Conservation (phyloP, 2,113 vertebrate species). For the Falco punctatus region DNA sequence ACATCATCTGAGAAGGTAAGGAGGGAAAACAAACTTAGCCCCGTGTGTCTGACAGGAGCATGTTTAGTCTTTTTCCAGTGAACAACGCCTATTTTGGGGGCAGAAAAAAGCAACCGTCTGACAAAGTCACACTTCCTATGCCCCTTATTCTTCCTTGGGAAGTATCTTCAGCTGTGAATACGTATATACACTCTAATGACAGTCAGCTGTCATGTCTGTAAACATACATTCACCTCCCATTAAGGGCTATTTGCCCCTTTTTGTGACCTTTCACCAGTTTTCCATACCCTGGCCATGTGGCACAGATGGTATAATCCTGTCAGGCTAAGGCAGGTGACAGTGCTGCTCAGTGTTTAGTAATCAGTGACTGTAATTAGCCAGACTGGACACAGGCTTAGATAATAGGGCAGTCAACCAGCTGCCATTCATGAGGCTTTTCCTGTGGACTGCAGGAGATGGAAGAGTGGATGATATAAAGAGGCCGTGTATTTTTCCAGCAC, state of each 20-base stretch:
- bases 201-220: conserved; percentile 80
- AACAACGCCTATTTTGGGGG: not conserved
- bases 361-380: conserved; percentile 91
- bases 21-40: not conserved
- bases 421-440: conserved; percentile 78
- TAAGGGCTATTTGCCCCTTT: conserved; percentile 75
- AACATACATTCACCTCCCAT: conserved; percentile 79
- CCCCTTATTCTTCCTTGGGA: conserved; percentile 48
- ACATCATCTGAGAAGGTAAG: not conserved
- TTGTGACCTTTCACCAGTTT: conserved; percentile 76
- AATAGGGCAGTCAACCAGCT: conserved; percentile 87
- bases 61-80: not conserved
- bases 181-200: conserved; percentile 54
- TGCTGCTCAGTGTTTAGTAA: conserved; percentile 82
- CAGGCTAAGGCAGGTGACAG: conserved; percentile 87
- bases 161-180: conserved; percentile 67
- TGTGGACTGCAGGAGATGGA: conserved; percentile 21
- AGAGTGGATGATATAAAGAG: not conserved
- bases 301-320: conserved; percentile 91
- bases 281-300: conserved; percentile 78
- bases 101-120: not conserved
- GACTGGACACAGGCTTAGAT: conserved; percentile 81
- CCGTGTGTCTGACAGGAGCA: not conserved
- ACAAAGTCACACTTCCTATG: conserved; percentile 11
- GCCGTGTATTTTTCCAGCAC: not conserved